phyloP scores from a whole-genome alignment of 2,113 vertebrate species.

The Silurus asotus region DNA sequence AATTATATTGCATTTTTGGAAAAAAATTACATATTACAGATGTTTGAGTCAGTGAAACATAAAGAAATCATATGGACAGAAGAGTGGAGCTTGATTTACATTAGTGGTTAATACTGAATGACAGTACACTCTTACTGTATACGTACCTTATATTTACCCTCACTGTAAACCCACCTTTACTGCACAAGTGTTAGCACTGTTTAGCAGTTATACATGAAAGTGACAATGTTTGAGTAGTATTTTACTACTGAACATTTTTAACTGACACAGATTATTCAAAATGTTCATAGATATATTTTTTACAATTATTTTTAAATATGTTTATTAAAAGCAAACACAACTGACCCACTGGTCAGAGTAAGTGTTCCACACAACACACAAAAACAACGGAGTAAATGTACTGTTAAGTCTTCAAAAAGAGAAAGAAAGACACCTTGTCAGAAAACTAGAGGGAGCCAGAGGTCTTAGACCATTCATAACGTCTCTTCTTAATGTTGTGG shows the following conservation, averaged over 20 bases:
- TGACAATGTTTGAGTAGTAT: not conserved
- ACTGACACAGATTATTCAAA: not conserved
- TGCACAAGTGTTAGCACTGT: not conserved
- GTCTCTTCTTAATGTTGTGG: slow-evolving; percentile 16
- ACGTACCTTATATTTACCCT: not conserved
- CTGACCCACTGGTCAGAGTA: not conserved
- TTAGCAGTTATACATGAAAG: too few species aligned
- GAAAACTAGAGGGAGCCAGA: slow-evolving; percentile 45
- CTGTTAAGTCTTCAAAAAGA: not conserved
- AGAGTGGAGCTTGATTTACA: not conserved
- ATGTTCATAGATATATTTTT: not conserved
- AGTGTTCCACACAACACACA: not conserved
- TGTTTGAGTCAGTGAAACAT: not conserved
- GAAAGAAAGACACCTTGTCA: not conserved
- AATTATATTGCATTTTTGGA: not conserved
- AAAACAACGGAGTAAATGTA: not conserved
- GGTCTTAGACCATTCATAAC: not conserved
- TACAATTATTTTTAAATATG: not conserved
- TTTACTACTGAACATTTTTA: not conserved
- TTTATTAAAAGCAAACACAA: not conserved
- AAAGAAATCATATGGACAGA: not conserved
- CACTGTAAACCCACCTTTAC: not conserved
- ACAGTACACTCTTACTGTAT: not conserved
- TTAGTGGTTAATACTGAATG: not conserved
- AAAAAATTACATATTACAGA: not conserved